phyloP scores from a whole-genome alignment of 2,797 vertebrate genomes.

The Helostoma temminkii region DNA sequence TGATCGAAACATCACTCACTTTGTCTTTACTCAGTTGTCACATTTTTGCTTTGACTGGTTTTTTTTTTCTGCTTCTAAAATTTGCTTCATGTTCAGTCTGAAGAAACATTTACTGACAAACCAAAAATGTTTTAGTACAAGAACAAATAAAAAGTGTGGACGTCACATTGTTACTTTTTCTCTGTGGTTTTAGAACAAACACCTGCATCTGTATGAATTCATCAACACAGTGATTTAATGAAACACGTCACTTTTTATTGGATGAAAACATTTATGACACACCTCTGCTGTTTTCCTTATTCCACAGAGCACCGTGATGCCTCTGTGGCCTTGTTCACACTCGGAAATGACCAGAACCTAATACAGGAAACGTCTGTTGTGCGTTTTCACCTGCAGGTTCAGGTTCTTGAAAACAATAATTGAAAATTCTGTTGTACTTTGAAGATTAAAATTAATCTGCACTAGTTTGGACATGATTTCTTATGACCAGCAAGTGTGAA shows the following conservation, averaged over 20 bases:
- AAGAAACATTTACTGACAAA: neutral
- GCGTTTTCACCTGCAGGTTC: neutral
- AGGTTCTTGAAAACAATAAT: neutral
- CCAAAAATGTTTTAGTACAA: neutral
- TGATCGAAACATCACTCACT: too few species aligned
- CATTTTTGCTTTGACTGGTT: too few species aligned
- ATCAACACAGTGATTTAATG: slow-evolving; percentile 27
- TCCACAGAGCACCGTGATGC: slow-evolving; percentile 49
- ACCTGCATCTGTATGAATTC: neutral
- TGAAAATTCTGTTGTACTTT: neutral
- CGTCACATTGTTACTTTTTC: neutral
- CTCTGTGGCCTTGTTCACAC: slow-evolving; percentile 52
- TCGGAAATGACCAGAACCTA: too few species aligned
- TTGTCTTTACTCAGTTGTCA: too few species aligned
- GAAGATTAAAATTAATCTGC: neutral
- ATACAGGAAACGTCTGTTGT: neutral
- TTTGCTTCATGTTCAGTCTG: neutral
- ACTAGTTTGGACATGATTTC: neutral
- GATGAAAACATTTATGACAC: slow-evolving; percentile 82
- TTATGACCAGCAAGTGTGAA: slow-evolving; percentile 18
- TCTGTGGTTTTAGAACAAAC: neutral
- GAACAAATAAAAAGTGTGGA: slow-evolving; percentile 1
- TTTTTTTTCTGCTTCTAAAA: too few species aligned
- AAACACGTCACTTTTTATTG: slow-evolving; percentile 80
- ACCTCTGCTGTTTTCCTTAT: slow-evolving; percentile 60